Evolutionary conservation across 2,113 vertebrate genomes (phyloP).

Genomic region (Scytalopus superciliaris): DNA sequence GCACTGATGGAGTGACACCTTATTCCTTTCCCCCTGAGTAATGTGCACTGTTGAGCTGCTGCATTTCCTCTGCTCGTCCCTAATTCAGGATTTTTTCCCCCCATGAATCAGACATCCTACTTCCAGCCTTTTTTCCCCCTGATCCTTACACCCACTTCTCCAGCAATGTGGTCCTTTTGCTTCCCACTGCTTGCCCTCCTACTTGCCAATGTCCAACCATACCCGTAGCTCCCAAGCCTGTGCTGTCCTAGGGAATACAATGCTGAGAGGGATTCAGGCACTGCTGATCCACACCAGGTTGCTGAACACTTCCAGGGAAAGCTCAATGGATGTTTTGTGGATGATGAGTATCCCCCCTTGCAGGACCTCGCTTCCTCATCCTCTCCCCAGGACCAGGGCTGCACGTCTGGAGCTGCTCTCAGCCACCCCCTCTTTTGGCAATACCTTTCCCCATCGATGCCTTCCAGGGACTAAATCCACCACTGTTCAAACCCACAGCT

Average conservation of each 20-base stretch:
- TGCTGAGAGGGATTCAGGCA: not conserved
- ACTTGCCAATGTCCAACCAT: rapidly evolving
- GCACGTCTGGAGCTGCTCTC: not conserved
- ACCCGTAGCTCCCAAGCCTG: not conserved
- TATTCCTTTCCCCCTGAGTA: not conserved
- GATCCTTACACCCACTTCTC: not conserved
- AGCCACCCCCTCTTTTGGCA: constrained; percentile 5
- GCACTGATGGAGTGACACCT: not conserved
- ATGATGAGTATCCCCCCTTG: not conserved
- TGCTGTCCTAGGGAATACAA: not conserved
- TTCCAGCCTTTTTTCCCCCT: not conserved
- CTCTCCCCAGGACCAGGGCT: rapidly evolving
- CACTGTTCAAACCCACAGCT: constrained; percentile 29
- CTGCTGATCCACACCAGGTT: not conserved
- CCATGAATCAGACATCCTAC: not conserved
- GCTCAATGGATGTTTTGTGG: rapidly evolving
- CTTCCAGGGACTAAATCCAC: constrained; percentile 1
- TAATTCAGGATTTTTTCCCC: not conserved
- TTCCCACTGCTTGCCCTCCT: not conserved
- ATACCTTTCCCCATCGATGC: not conserved
- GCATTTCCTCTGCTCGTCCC: not conserved
- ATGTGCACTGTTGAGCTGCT: not conserved
- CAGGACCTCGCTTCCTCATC: not conserved
- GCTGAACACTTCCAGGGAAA: not conserved
- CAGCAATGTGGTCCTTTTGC: not conserved